These are phyloP conservation scores for Gonioctena quinquepunctata DNA, from an alignment of 1,140 invertebrate species.

Conservation along the genomic window DNA sequence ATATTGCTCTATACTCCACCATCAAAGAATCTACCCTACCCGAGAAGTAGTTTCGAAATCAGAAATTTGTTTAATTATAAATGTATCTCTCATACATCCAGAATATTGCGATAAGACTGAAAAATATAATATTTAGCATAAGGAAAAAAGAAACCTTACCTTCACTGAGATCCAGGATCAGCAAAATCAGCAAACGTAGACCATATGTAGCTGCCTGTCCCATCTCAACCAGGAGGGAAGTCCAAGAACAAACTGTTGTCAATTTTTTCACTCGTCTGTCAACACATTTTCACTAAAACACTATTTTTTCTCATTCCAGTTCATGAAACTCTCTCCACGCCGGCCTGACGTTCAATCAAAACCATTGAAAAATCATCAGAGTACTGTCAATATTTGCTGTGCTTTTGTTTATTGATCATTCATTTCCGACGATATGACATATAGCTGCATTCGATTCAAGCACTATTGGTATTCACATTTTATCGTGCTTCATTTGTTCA, in stretches of 20 bases:
- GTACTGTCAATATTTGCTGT: not conserved
- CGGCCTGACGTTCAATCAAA: not conserved
- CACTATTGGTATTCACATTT: not conserved
- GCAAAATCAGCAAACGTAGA: not conserved
- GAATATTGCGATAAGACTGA: too few species aligned
- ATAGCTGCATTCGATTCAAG: not conserved
- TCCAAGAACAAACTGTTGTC: not conserved
- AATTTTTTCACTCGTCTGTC: not conserved
- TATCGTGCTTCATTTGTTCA: not conserved
- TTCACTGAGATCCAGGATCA: not conserved
- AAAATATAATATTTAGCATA: too few species aligned
- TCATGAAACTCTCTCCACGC: not conserved
- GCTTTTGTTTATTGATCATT: not conserved
- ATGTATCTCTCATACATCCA: too few species aligned
- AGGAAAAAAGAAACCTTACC: too few species aligned
- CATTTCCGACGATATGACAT: not conserved
- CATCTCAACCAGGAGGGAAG: not conserved
- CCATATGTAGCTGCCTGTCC: not conserved
- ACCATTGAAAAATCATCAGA: not conserved
- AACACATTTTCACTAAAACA: not conserved
- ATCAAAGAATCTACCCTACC: too few species aligned
- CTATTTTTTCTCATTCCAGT: not conserved
- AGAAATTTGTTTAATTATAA: too few species aligned
- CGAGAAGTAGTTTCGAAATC: too few species aligned
- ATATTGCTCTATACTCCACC: too few species aligned